A percentile compares a stretch with the other conserved stretches of the same genome.
Conservation (phyloP, 2,113 vertebrate species). For the Vidua chalybeata region DNA sequence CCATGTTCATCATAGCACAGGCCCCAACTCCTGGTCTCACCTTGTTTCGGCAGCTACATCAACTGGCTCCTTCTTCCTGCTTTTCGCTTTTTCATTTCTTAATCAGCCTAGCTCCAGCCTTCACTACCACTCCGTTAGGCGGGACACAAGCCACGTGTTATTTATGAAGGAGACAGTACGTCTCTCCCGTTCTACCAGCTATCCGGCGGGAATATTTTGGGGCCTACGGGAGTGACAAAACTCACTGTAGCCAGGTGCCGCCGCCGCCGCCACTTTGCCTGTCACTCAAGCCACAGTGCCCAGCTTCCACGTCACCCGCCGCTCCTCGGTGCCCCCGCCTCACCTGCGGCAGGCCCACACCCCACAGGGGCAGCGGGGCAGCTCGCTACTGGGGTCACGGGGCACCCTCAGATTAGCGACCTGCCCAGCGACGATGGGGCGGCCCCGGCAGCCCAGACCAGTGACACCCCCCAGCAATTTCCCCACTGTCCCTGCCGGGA, state of each 20-base stretch:
- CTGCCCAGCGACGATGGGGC: too few relatives aligned
- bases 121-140: rapidly evolving
- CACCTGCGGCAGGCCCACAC: neutral
- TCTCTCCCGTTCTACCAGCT: neutral
- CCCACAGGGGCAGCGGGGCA: neutral
- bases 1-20: neutral
- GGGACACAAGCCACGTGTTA: neutral
- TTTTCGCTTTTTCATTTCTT: neutral
- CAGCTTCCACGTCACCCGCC: neutral
- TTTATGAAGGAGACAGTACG: neutral
- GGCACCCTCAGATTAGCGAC: neutral
- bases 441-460: neutral
- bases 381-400: too few relatives aligned
- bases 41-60: neutral
- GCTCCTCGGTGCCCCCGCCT: neutral
- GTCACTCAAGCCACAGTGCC: neutral
- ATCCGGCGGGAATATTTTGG: rapidly evolving
- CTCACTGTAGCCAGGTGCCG: neutral
- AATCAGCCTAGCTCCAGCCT: neutral
- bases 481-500: neutral
- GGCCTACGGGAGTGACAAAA: neutral
- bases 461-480: neutral
- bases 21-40: neutral
- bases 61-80: neutral
- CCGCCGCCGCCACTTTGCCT: neutral